These are phyloP conservation scores for Quiscalus mexicanus DNA, from an alignment of 2,113 vertebrate species.

Conservation along the genomic window DNA sequence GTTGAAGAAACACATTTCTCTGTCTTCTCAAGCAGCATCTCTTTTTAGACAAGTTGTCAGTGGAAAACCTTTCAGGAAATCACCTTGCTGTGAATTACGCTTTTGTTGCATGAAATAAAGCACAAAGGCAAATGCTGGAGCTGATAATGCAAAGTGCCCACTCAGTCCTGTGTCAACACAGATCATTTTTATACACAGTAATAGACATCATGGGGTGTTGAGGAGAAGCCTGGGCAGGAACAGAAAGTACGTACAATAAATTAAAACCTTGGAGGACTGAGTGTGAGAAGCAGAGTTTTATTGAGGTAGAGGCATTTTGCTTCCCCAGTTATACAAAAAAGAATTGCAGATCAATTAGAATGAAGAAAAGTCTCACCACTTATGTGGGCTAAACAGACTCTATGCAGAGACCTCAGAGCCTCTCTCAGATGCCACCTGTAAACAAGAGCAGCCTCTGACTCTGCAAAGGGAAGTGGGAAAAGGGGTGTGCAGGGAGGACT, in stretches of 20 bases:
- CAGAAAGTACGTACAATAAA: background rate
- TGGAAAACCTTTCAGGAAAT: constrained; percentile 54
- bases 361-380: background rate
- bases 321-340: background rate
- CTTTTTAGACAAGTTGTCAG: constrained; percentile 35
- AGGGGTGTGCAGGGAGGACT: background rate
- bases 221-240: constrained; percentile 3
- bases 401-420: background rate
- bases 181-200: constrained; percentile 53
- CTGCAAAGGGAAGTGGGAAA: background rate
- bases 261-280: background rate
- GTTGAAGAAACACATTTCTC: background rate
- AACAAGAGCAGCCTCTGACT: background rate
- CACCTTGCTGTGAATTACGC: constrained; percentile 49
- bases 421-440: background rate
- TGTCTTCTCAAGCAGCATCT: background rate
- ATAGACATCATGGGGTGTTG: background rate
- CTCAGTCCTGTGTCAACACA: constrained; percentile 55
- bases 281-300: background rate
- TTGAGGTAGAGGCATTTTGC: background rate
- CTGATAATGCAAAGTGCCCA: constrained; percentile 43
- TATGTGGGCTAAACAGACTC: background rate
- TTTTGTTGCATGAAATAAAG: constrained; percentile 57
- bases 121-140: constrained; percentile 24
- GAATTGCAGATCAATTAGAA: background rate